A percentile compares a stretch with the other conserved stretches of the same genome.
phyloP scores from a whole-genome alignment of 2,888 invertebrate species.

The Leptinotarsa juncta region DNA sequence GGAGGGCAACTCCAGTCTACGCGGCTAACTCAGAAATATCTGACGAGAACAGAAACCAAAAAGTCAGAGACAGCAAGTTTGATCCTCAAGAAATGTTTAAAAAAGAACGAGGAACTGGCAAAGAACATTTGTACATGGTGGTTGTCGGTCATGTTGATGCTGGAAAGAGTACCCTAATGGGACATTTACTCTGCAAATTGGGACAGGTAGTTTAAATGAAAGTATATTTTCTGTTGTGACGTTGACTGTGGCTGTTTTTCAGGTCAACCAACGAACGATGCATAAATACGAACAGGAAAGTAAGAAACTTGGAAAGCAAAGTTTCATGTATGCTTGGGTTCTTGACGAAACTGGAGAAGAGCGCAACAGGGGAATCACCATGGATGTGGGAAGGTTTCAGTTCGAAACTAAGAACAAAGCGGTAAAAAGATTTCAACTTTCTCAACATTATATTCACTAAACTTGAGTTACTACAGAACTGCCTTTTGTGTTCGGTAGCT shows the following conservation, averaged over 20 bases:
- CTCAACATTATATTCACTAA: neutral
- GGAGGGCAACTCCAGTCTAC: constrained; percentile 68
- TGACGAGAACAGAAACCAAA: constrained; percentile 49
- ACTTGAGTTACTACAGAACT: neutral
- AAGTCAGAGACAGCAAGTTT: constrained; percentile 69
- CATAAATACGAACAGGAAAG: constrained; percentile 99
- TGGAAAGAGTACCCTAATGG: constrained; percentile 97
- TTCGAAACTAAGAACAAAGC: constrained; percentile 89
- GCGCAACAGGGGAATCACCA: constrained; percentile 95
- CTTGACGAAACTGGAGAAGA: constrained; percentile 99
- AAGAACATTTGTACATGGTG: constrained; percentile 90
- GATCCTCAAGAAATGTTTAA: constrained; percentile 75
- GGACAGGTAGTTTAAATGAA: constrained; percentile 72
- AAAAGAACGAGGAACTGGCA: constrained; percentile 81
- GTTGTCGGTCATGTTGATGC: constrained; percentile 98
- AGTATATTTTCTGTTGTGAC: neutral
- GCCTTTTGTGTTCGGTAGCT: neutral
- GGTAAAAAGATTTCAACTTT: constrained; percentile 39
- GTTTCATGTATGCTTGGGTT: constrained; percentile 99
- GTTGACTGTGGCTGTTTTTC: constrained; percentile 31
- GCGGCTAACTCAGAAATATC: constrained; percentile 37
- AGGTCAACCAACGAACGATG: constrained; percentile 84
- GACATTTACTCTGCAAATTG: constrained; percentile 87
- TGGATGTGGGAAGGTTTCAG: constrained; percentile 95
- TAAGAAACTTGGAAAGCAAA: constrained; percentile 96